Evolutionary conservation across 2,888 invertebrate genomes (phyloP).

Genomic region (Eledone cirrhosa): DNA sequence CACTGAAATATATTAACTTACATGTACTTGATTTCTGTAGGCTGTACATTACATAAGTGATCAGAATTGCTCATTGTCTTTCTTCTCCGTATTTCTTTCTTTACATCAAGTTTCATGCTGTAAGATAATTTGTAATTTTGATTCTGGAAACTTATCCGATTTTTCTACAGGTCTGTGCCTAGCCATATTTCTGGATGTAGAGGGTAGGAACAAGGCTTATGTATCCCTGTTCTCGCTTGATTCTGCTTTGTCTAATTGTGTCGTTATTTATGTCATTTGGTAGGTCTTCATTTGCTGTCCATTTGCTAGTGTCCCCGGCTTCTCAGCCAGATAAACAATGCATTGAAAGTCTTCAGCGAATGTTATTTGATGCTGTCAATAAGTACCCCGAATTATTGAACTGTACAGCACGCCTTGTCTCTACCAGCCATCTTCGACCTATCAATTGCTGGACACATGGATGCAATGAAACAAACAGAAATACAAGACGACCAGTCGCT

Average conservation of each 20-base stretch:
- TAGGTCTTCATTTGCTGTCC: conserved; percentile 26
- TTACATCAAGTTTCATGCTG: neutral
- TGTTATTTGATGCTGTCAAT: conserved; percentile 24
- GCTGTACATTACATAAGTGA: no score
- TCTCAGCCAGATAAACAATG: conserved; percentile 23
- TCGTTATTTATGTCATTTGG: conserved; percentile 27
- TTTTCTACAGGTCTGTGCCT: conserved; percentile 25
- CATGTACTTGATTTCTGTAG: no score
- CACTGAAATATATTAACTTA: no score
- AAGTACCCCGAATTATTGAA: conserved; percentile 23
- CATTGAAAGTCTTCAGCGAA: conserved; percentile 24
- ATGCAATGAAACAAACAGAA: conserved; percentile 23
- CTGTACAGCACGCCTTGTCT: conserved; percentile 24
- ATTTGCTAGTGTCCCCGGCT: conserved; percentile 26
- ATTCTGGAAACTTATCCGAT: conserved; percentile 14
- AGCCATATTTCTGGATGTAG: conserved; percentile 20
- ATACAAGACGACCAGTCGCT: conserved; percentile 17
- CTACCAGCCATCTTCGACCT: conserved; percentile 11
- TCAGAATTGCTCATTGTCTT: no score
- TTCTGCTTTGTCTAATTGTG: conserved; percentile 21
- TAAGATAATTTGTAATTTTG: neutral
- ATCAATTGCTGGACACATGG: conserved; percentile 17
- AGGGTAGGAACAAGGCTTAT: conserved; percentile 25
- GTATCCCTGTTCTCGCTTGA: neutral
- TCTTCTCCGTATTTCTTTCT: no score